These are phyloP conservation scores for Pseudococcus jackbeardsleyi DNA, from an alignment of 2,888 invertebrate genomes.

Conservation along the genomic window DNA sequence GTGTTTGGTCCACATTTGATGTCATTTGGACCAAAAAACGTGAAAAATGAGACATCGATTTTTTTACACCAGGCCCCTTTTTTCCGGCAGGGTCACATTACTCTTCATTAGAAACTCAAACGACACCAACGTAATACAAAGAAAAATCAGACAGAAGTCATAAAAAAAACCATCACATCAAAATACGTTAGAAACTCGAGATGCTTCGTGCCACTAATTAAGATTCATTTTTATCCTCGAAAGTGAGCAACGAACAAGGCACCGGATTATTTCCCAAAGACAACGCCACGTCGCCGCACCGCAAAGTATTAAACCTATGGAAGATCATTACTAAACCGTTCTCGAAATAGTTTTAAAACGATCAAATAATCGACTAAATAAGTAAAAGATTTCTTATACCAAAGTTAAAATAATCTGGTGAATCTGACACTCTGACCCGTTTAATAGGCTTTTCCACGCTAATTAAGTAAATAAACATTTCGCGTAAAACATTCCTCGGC, in stretches of 20 bases:
- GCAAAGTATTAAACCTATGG: background rate
- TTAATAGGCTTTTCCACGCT: constrained; percentile 9
- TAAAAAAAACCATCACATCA: no score
- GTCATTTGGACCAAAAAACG: no score
- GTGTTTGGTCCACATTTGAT: no score
- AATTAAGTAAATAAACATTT: constrained; percentile 34
- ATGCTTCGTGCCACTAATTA: background rate
- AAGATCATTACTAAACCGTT: background rate
- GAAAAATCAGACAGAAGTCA: no score
- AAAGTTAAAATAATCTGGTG: background rate
- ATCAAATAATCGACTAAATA: background rate
- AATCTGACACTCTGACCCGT: background rate
- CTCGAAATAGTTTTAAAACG: background rate
- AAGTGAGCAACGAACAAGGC: background rate
- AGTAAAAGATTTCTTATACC: background rate
- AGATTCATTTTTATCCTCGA: background rate
- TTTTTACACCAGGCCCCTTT: no score
- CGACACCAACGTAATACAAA: no score
- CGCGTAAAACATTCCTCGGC: background rate
- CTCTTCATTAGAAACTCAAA: no score
- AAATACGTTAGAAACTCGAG: background rate
- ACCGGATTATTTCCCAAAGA: background rate
- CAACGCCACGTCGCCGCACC: background rate
- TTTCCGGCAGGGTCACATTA: no score
- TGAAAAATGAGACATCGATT: no score